Conservation (phyloP, 30 jellyfish, hydroid and myxozoan genomes). For the Haliclystus octoradiatus region DNA sequence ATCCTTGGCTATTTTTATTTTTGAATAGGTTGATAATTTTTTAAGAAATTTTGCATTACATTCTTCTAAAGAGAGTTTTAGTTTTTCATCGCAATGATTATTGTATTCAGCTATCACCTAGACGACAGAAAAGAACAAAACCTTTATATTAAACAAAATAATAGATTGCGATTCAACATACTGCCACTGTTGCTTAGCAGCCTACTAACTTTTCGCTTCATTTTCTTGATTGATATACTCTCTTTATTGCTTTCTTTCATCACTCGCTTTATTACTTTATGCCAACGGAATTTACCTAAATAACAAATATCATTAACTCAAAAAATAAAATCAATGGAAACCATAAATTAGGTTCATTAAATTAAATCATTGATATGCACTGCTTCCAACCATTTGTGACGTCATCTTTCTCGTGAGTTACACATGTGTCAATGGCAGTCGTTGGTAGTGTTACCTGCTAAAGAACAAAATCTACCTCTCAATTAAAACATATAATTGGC, state of each 20-base stretch:
- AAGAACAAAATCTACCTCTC: no score
- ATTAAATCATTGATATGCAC: background rate
- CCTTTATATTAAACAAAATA: background rate
- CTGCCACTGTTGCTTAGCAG: no score
- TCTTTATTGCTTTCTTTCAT: conserved; percentile 48
- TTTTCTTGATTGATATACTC: conserved; percentile 41
- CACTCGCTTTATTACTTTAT: conserved; percentile 53
- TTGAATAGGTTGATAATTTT: conserved; percentile 45
- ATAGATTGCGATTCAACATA: no score
- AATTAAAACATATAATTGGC: no score
- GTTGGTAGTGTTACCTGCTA: no score
- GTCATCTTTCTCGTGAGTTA: no score
- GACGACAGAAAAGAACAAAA: background rate
- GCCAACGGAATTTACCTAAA: conserved; percentile 91
- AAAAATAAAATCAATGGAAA: background rate
- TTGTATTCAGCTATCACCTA: conserved; percentile 15
- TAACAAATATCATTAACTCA: background rate
- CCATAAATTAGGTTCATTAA: no score
- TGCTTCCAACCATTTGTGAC: background rate
- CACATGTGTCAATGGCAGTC: no score
- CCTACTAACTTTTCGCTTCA: conserved; percentile 73
- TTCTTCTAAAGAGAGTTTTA: conserved; percentile 44
- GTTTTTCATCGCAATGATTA: conserved; percentile 44
- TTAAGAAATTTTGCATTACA: conserved; percentile 58
- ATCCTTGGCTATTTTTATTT: conserved; percentile 50